Base-by-base conservation (phyloP, 2,113 vertebrate species). In the Sinocyclocheilus maitianheensis region DNA sequence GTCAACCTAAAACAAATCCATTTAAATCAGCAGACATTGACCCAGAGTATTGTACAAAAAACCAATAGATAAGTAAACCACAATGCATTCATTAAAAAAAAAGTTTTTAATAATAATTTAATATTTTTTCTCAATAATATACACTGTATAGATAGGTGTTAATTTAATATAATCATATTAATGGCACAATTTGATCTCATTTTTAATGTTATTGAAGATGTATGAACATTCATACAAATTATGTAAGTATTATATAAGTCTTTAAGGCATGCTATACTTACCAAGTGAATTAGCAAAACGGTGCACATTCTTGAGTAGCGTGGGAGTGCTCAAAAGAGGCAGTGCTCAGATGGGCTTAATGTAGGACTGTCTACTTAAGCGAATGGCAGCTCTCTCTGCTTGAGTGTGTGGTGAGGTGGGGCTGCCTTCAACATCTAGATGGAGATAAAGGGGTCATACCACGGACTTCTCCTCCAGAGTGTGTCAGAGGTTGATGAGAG, bases 401-500 rank as follows among this genome's bases (percentile, higher is more conserved):
- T 30, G 37, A 81, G 22, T 63, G 63, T 58, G 18, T 40, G 84
- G 1, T 30, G 13, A 40, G 63, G 84, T 34, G 46, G 22, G 48
- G 55, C 12, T 48, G 22, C 24, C 18, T 82, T 82, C 80, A 78
- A 5, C 24, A 51, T 48, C 43, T 58, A 11, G 16, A 37, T 48
- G 18, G 43, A 51, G 34, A 12, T 48, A 62, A 46, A 40, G 62
- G 43, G 74, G 75, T 85, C 62, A 67, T 4, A 43, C 16, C 76
- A 67, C 1, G 2, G 24, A 48, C 26, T 24, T 51, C 85, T 80
- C 26, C 20, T 60, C 53, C 34, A 11, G 22, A 18, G 58, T 69
- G 58, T 71, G 65, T 86, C 84, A 88, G 63, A 72, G 34, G 40
- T 83, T 80, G 51, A 67, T 60, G 88, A 88, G 87, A 72, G 69